Conservation (phyloP, 2,888 invertebrate genomes). For the Hirtodrosophila confusa region DNA sequence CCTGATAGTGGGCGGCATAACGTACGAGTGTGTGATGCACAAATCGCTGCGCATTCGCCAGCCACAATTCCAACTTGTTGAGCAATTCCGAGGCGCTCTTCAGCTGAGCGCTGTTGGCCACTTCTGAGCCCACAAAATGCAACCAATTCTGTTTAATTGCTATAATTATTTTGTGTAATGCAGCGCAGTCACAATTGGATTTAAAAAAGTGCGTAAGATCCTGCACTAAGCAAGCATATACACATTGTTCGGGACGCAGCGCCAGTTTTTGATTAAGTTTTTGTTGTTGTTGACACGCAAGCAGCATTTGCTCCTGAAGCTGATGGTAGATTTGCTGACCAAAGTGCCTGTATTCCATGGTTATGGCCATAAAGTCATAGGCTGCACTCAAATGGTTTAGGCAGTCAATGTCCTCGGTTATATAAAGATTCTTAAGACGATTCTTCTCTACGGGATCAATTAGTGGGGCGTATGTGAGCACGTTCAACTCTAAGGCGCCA, state of each 20-base stretch:
- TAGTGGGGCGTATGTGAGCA: conserved; percentile 87
- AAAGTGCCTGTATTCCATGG: conserved; percentile 82
- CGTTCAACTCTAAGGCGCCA: conserved; percentile 86
- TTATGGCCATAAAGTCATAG: conserved; percentile 85
- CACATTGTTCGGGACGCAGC: conserved; percentile 79
- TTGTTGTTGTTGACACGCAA: conserved; percentile 58
- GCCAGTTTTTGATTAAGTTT: conserved; percentile 81
- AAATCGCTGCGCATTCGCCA: conserved; percentile 82
- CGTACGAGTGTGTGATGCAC: conserved; percentile 83
- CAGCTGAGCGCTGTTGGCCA: conserved; percentile 43
- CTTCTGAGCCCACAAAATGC: conserved; percentile 29
- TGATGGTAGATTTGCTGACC: conserved; percentile 76
- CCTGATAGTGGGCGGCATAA: conserved; percentile 90
- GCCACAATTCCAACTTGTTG: conserved; percentile 81
- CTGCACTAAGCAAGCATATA: conserved; percentile 79
- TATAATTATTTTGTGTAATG: conserved; percentile 68
- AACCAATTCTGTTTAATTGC: conserved; percentile 61
- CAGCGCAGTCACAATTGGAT: conserved; percentile 80
- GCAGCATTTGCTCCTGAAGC: conserved; percentile 55
- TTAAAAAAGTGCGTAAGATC: conserved; percentile 81
- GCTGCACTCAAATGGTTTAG: conserved; percentile 86
- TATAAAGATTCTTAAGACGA: conserved; percentile 89
- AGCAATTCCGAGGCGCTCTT: conserved; percentile 69
- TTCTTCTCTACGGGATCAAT: conserved; percentile 94
- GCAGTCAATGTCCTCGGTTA: conserved; percentile 88